These are phyloP conservation scores for Gastracanthus pulcherrimus DNA, from an alignment of 2,888 invertebrate species.

Conservation along the genomic window DNA sequence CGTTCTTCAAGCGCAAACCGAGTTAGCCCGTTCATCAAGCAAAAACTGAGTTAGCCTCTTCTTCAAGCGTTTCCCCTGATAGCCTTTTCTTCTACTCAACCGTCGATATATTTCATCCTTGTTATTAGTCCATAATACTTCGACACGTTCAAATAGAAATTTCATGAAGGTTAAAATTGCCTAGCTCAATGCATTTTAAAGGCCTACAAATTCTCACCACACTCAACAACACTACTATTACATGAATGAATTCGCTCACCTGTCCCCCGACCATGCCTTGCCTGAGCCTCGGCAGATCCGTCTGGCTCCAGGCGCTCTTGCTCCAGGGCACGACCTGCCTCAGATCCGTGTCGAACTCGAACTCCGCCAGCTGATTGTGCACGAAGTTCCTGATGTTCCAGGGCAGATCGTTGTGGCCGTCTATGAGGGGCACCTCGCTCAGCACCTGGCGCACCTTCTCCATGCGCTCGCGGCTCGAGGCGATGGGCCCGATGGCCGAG, in stretches of 20 bases:
- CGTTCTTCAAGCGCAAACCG: too few relatives aligned
- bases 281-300: conserved; percentile 85
- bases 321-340: conserved; percentile 87
- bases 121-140: too few relatives aligned
- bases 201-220: not conserved
- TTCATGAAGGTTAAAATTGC: too few relatives aligned
- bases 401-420: conserved; percentile 88
- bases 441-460: conserved; percentile 83
- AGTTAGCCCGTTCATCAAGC: too few relatives aligned
- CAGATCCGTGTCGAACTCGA: conserved; percentile 83
- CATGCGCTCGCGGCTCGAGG: conserved; percentile 80
- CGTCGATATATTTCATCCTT: too few relatives aligned
- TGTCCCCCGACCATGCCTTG: conserved; percentile 88
- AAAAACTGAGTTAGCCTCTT: too few relatives aligned
- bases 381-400: conserved; percentile 94
- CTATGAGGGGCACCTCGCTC: conserved; percentile 84
- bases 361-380: conserved; percentile 86
- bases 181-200: too few relatives aligned
- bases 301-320: conserved; percentile 88
- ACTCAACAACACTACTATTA: not conserved
- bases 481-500: conserved; percentile 74
- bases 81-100: too few relatives aligned
- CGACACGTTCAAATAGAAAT: too few relatives aligned
- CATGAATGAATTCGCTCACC: conserved; percentile 73
- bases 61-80: too few relatives aligned